Conservation (phyloP, 2,113 vertebrate species). For the Syrrhaptes paradoxus region DNA sequence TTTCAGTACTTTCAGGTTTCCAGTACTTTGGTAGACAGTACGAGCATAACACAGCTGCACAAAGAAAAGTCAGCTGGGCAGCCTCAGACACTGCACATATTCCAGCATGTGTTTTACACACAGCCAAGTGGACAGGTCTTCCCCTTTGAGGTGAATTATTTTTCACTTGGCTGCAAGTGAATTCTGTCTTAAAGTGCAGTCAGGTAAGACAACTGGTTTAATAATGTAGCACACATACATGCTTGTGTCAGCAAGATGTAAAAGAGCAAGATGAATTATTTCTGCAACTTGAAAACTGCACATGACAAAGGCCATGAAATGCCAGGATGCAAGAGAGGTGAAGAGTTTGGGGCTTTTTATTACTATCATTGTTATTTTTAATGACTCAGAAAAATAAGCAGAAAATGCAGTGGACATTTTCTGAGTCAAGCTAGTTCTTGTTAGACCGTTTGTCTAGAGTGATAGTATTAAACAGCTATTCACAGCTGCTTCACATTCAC, state of each 20-base stretch:
- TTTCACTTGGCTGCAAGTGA: neutral
- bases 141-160: neutral
- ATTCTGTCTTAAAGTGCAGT: neutral
- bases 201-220: slow-evolving; percentile 28
- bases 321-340: neutral
- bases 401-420: neutral
- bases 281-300: neutral
- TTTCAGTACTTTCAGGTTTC: neutral
- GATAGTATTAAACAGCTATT: neutral
- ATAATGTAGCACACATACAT: neutral
- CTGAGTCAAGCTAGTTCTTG: neutral
- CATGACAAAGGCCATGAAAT: neutral
- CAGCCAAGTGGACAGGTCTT: neutral
- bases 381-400: slow-evolving; percentile 19
- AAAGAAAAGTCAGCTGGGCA: neutral
- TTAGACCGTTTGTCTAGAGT: neutral
- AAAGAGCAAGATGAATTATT: slow-evolving; percentile 11
- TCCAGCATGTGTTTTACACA: neutral
- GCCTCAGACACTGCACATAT: neutral
- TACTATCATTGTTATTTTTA: neutral
- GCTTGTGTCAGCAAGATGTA: neutral
- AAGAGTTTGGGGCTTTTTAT: neutral
- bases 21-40: neutral
- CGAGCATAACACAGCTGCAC: neutral
- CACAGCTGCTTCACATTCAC: slow-evolving; percentile 6